Evolutionary conservation across 2,888 invertebrate genomes (phyloP).

Genomic region (Folsomia manolachei): DNA sequence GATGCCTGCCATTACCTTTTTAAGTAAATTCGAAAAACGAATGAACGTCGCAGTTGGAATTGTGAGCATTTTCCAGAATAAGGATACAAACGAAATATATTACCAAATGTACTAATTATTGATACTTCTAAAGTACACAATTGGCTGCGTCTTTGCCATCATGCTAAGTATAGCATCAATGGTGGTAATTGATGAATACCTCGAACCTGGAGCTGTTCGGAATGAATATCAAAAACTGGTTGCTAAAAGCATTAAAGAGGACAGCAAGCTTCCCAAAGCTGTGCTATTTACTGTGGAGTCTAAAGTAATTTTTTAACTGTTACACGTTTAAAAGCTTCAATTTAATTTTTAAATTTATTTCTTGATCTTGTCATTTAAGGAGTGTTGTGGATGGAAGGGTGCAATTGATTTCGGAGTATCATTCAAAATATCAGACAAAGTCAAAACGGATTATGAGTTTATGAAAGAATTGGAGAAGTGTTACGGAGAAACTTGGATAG

Average conservation of each 20-base stretch:
- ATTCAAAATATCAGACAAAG: conserved; percentile 9
- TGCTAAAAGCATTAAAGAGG: neutral
- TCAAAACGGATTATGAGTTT: conserved; percentile 13
- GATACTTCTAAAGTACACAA: conserved; percentile 28
- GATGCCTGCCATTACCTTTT: conserved; percentile 31
- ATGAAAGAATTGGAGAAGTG: conserved; percentile 23
- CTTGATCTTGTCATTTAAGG: conserved; percentile 12
- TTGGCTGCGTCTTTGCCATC: conserved; percentile 18
- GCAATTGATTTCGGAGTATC: conserved; percentile 22
- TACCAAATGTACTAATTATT: neutral
- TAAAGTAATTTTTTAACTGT: no score
- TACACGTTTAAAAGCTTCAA: no score
- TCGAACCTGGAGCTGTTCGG: neutral
- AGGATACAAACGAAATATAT: neutral
- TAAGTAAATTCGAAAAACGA: conserved; percentile 23
- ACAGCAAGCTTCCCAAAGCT: no score
- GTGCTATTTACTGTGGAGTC: no score
- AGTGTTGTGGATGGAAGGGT: conserved; percentile 33
- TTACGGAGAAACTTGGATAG: conserved; percentile 20
- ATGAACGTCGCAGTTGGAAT: neutral
- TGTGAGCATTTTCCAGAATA: neutral
- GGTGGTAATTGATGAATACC: neutral
- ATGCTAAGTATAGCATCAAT: neutral
- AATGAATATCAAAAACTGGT: conserved; percentile 8
- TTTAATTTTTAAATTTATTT: no score